Evolutionary conservation across 2,888 invertebrate genomes (phyloP), one percentile per base, ranked within the genome.

Genomic region (Standfussiana lucernea): DNA sequence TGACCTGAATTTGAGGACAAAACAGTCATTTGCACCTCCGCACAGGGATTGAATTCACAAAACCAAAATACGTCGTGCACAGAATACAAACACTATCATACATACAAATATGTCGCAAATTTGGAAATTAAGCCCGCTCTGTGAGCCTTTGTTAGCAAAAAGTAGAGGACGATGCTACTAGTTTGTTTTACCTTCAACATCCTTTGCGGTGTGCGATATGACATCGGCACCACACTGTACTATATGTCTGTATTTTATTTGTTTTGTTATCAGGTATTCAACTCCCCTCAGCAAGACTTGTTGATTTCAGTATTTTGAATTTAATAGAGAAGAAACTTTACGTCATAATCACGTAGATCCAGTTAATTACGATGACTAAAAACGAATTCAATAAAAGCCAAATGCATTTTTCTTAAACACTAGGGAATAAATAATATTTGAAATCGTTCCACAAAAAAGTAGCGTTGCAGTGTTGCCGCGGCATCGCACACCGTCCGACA

Each of bases 61-160:
- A 88, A 79, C 80, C 75, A 69, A 82, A 88, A 86, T 80, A 79
- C 79, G 75, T 80, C 71, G 72, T 45, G 64, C 45, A 71, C 72
- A 75, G 83, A 84, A 86, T 87, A 83, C 75, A 75, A 86, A 86
- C 77, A 68, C 77, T 68, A 75, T 79, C 87, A 83, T 88, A 84
- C 84, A 79, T 79, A 80, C 83, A 86, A 83, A 87, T 87, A 86
- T 89, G 87, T 86, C 67, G 80, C 72, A 79, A 82, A 89, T 89
- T 84, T 77, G 80, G 79, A 84, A 88, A 89, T 89, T 85, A 88
- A 87, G 78, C 80, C 59, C 70, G 79, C 69, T 85, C 73, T 74
- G 76, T 78, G 77, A 73, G 72, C 75, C 82, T 83, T 86, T 80
- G 84, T 85, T 79, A 74, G 73, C 82, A 88, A 90, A 88, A 90